A percentile compares a stretch with the other conserved stretches of the same genome.
These are phyloP conservation scores for Acromyrmex echinatior DNA, from an alignment of 1,140 invertebrate species.

Conservation along the genomic window DNA sequence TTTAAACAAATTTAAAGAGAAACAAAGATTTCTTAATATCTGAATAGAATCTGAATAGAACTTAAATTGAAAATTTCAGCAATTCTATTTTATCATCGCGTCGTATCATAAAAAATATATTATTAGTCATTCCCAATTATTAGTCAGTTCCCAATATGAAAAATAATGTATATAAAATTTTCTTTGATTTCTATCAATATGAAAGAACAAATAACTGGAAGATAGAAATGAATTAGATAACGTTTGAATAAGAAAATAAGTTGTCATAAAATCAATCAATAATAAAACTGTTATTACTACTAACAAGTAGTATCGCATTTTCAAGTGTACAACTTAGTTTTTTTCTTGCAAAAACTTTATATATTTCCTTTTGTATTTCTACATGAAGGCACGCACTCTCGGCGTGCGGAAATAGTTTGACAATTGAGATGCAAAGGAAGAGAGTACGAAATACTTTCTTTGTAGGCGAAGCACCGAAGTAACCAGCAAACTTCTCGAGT, in stretches of 20 bases:
- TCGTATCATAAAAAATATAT: not conserved
- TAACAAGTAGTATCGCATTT: not conserved
- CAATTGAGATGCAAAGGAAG: slow-evolving; percentile 58
- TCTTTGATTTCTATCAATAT: not conserved
- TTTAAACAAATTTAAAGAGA: not conserved
- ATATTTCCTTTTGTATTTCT: slow-evolving; percentile 28
- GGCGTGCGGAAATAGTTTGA: slow-evolving; percentile 36
- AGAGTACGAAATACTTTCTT: slow-evolving; percentile 47
- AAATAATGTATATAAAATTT: not conserved
- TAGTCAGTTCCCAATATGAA: not conserved
- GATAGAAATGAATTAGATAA: not conserved
- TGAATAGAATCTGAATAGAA: not conserved
- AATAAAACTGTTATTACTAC: not conserved
- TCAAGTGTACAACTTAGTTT: not conserved
- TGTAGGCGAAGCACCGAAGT: slow-evolving; percentile 27
- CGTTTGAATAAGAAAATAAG: not conserved
- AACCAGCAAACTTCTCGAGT: slow-evolving; percentile 45
- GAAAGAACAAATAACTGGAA: not conserved
- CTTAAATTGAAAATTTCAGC: not conserved
- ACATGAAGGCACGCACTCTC: slow-evolving; percentile 34
- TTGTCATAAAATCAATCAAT: not conserved
- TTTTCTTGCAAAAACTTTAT: slow-evolving; percentile 26
- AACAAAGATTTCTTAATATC: not conserved
- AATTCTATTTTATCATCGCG: not conserved
- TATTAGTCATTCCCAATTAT: not conserved